These are phyloP conservation scores for Drosophila pallidifrons DNA, from an alignment of 1,140 invertebrate species.

Conservation along the genomic window DNA sequence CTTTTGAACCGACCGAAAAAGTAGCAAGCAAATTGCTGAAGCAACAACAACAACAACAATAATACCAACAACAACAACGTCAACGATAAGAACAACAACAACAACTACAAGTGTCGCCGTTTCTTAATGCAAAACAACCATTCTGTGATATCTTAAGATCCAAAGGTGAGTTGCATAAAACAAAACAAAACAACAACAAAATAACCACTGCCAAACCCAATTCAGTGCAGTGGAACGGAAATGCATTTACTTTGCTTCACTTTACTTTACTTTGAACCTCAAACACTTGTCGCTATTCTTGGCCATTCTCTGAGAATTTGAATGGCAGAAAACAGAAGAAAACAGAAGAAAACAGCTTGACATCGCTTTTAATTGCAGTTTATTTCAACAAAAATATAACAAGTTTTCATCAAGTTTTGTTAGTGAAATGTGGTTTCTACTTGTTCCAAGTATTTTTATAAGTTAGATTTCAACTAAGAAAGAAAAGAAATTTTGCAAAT, in stretches of 20 bases:
- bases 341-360: too few relatives aligned
- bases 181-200: neutral
- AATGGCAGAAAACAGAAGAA: too few relatives aligned
- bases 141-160: constrained; percentile 84
- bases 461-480: too few relatives aligned
- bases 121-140: constrained; percentile 65
- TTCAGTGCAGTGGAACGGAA: constrained; percentile 56
- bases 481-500: too few relatives aligned
- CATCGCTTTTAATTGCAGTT: too few relatives aligned
- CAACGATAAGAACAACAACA: constrained; percentile 17
- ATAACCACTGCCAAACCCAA: neutral
- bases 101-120: constrained; percentile 60
- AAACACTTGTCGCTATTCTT: too few relatives aligned
- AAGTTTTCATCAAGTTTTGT: too few relatives aligned
- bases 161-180: constrained; percentile 75
- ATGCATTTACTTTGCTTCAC: constrained; percentile 33
- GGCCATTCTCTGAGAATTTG: too few relatives aligned
- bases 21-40: constrained; percentile 19
- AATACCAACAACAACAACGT: constrained; percentile 12
- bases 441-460: too few relatives aligned
- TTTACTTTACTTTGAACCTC: too few relatives aligned
- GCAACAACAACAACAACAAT: constrained; percentile 15
- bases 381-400: too few relatives aligned
- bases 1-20: constrained; percentile 31
- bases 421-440: too few relatives aligned